Evolutionary conservation across 2,797 vertebrate genomes (phyloP), one percentile per base, ranked within the genome.

Genomic region (Allochrocebus solatus): DNA sequence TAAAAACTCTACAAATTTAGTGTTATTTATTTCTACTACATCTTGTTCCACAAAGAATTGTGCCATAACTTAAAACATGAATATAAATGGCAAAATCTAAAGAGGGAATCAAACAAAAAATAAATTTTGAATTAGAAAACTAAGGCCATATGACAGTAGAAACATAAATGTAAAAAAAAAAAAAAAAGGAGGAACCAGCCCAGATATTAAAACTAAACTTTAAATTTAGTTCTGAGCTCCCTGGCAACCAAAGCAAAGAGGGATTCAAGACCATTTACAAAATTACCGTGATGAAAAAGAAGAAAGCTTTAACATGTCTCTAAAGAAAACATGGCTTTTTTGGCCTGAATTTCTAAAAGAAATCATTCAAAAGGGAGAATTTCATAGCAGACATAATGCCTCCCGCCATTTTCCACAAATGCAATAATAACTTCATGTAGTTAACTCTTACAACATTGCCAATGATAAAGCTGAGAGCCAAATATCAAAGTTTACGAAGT

Each of bases 401-500:
- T 91, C 57, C 61, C 92, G 94, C 41, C 19, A 41, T 82, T 94
- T 94, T 82, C 89, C 86, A 95, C 91, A 95, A 96, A 80, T 70
- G 76, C 70, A 78, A 24, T 84, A 87, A 94, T 83, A 93, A 93
- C 80, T 50, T 80, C 55, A 41, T 50, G 75, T 59, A 76, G 85
- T 70, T 96, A 91, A 91, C 85, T 95, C 80, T 79, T 81, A 86
- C 28, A 86, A 79, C 67, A 55, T 50, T 93, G 89, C 91, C 91
- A 83, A 2, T 83, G 93, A 89, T 76, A 93, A 94, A 82, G 41
- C 74, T 95, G 74, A 93, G 67, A 91, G 89, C 16, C 89, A 94
- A 86, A 91, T 94, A 94, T 92, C 92, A 93, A 61, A 96, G 81
- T 92, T 80, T 89, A 93, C 24, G 83, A 85, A 94, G 74, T 89